phyloP scores from a whole-genome alignment of 2,888 invertebrate species.

The Melanophora roralis region DNA sequence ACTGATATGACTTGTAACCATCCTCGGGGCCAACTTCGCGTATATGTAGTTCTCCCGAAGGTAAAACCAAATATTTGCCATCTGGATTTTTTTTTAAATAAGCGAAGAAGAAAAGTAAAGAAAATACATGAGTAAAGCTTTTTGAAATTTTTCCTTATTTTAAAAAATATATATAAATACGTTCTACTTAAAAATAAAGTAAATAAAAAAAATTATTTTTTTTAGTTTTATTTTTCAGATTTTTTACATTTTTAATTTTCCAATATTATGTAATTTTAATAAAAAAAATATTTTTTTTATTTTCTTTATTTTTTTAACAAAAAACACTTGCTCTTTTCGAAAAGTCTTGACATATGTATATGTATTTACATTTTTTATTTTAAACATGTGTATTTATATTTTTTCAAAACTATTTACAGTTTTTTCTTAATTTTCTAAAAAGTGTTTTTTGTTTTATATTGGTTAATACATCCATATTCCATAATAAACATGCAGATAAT shows the following conservation, averaged over 20 bases:
- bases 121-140: slow-evolving; percentile 22
- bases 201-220: slow-evolving; percentile 31
- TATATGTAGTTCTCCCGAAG: slow-evolving; percentile 96
- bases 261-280: not conserved
- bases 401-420: not conserved
- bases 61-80: slow-evolving; percentile 95
- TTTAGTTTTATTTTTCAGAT: not conserved
- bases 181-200: slow-evolving; percentile 17
- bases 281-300: not conserved
- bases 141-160: not conserved
- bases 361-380: not conserved
- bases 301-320: slow-evolving; percentile 22
- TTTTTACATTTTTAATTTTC: not conserved
- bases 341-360: no score
- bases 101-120: slow-evolving; percentile 1
- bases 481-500: slow-evolving; percentile 41
- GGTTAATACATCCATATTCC: slow-evolving; percentile 20
- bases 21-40: slow-evolving; percentile 96
- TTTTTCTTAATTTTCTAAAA: not conserved
- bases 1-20: slow-evolving; percentile 95
- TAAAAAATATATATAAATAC: not conserved
- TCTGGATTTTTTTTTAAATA: slow-evolving; percentile 80
- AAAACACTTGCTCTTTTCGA: no score
- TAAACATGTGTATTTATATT: not conserved
- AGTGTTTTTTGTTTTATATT: slow-evolving; percentile 51